A percentile compares a stretch with the other conserved stretches of the same genome.
These are phyloP conservation scores for Hetaerina titia DNA, from an alignment of 2,888 invertebrate genomes.

Conservation along the genomic window DNA sequence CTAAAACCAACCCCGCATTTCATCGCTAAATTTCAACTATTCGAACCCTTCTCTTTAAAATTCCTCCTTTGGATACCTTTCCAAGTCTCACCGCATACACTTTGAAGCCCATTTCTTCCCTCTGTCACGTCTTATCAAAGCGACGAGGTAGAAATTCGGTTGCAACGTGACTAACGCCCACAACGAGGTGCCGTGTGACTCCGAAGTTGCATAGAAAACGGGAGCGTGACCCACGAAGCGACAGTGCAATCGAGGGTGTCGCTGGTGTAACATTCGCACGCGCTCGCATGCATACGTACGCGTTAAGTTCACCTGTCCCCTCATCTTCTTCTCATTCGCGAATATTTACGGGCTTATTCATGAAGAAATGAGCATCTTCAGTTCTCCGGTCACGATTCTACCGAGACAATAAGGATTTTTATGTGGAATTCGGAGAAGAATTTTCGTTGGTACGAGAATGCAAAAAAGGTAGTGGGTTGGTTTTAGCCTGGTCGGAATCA, in stretches of 20 bases:
- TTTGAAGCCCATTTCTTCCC: not conserved
- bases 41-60: not conserved
- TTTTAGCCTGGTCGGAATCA: too few relatives aligned
- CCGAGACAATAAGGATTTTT: constrained; percentile 8
- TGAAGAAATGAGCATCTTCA: not conserved
- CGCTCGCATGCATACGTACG: not conserved
- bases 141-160: not conserved
- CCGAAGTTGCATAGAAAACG: not conserved
- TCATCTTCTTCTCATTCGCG: constrained; percentile 32
- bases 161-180: not conserved
- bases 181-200: not conserved
- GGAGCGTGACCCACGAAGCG: not conserved
- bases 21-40: too few relatives aligned
- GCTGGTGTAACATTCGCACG: not conserved
- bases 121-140: not conserved
- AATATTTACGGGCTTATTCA: not conserved
- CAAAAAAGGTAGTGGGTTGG: not conserved
- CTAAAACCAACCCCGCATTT: too few relatives aligned
- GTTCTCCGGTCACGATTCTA: not conserved
- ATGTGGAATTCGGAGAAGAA: not conserved
- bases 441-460: not conserved
- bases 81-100: not conserved
- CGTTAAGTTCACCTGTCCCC: constrained; percentile 12
- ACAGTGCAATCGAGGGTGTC: not conserved
- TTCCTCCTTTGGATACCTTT: not conserved